Percentiles rank a stretch among this genome's conserved stretches.
phyloP scores from a whole-genome alignment of 1,140 invertebrate genomes.

The Hycleus cichorii region DNA sequence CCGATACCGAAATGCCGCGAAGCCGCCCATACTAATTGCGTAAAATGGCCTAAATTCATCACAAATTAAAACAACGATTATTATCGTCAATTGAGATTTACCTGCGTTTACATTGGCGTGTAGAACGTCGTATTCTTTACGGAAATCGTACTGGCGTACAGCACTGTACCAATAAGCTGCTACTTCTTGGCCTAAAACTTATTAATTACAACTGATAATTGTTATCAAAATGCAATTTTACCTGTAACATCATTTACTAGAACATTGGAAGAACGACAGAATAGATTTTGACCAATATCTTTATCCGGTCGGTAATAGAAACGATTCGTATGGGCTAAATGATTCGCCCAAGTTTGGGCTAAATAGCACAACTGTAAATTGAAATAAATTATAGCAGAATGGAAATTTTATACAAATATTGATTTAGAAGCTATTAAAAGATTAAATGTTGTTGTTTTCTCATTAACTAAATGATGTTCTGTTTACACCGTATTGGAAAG shows the following conservation, averaged over 20 bases:
- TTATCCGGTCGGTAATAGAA: constrained; percentile 69
- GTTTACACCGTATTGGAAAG: no score
- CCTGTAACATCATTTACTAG: constrained; percentile 58
- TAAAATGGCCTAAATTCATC: constrained; percentile 68
- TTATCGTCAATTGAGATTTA: constrained; percentile 33
- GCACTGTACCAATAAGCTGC: constrained; percentile 82
- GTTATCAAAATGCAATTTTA: constrained; percentile 24
- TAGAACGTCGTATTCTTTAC: constrained; percentile 59
- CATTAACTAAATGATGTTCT: no score
- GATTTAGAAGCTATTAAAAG: no score
- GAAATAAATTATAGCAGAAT: background rate
- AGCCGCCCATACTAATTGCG: constrained; percentile 81
- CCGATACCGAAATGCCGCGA: constrained; percentile 75
- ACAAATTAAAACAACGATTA: background rate
- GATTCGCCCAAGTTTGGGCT: constrained; percentile 80
- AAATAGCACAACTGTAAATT: constrained; percentile 62
- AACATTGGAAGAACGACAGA: constrained; percentile 59
- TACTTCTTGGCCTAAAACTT: constrained; percentile 64
- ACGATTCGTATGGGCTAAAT: constrained; percentile 68
- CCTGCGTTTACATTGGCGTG: constrained; percentile 73
- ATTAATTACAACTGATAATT: background rate
- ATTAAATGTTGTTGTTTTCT: no score
- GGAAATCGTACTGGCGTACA: constrained; percentile 66
- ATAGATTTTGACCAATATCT: constrained; percentile 69
- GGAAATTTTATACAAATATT: no score